Base-by-base conservation (phyloP, 2,888 invertebrate species). In the Poecilus cupreus region DNA sequence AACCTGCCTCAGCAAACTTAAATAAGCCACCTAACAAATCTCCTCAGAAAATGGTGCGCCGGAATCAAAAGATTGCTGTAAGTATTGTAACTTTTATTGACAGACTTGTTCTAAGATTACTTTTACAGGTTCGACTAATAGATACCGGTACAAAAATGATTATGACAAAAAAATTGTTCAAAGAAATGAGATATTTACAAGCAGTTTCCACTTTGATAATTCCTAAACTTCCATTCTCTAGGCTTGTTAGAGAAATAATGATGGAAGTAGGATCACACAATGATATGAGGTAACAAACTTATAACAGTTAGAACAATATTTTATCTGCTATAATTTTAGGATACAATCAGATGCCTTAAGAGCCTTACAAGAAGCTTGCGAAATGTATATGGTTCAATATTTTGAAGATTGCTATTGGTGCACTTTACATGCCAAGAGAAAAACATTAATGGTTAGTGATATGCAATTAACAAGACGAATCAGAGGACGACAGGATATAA, bases 331-430 rank as follows among this genome's bases (percentile, higher is more conserved):
- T 22, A 20, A 20, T 3, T 54, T 10, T 39, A 68, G 39, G 16
- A 39, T 68, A 3, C 37, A 39, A 11, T 3, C 8, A 5, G 18
- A 39, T 1, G 91, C 91, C 0, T 74, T 92, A 11, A 85, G 87
- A 82, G 91, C 91, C 0, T 80, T 92, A 24, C 92, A 92, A 84
- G 90, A 90, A 83, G 87, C 91, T 0, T 79, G 88, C 0, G 92
- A 92, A 85, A 87, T 90, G 82, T 91, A 90, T 82, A 8, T 92
- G 2, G 88, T 89, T 0, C 89, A 90, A 83, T 87, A 90, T 13
- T 90, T 92, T 46, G 88, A 90, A 82, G 92, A 92, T 84, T 86
- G 90, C 0, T 85, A 89, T 49, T 81, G 89, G 68, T 86, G 90
- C 10, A 86, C 91, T 0, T 72, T 86, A 1, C 91, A 91, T 83